Percentiles rank a stretch among this genome's conserved stretches.
phyloP scores from a whole-genome alignment of 2,888 invertebrate genomes.

The Brachylomia viminalis region DNA sequence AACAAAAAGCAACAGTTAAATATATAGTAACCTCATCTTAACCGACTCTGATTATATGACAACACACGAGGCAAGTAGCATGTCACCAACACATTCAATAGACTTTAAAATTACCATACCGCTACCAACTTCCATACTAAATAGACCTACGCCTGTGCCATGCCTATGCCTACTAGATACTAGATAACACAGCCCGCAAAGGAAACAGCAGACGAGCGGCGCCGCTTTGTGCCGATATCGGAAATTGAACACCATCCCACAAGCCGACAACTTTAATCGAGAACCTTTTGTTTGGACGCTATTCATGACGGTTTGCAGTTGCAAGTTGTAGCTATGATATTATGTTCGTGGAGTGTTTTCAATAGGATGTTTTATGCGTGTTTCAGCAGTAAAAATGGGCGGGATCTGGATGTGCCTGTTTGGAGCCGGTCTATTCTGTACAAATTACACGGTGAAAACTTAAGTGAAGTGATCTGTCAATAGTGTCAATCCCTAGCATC shows the following conservation, averaged over 20 bases:
- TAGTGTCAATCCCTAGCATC: neutral
- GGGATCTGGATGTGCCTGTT: neutral
- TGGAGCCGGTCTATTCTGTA: neutral
- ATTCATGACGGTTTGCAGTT: conserved; percentile 30
- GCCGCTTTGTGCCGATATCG: conserved; percentile 80
- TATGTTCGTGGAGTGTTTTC: conserved; percentile 2
- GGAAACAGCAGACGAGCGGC: conserved; percentile 76
- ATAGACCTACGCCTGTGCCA: conserved; percentile 31
- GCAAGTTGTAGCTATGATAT: conserved; percentile 20
- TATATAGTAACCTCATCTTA: neutral
- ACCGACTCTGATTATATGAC: neutral
- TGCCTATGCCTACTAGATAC: conserved; percentile 57
- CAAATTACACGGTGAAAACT: neutral
- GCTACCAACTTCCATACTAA: conserved; percentile 25
- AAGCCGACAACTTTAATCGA: conserved; percentile 65
- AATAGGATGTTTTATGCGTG: neutral
- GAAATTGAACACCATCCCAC: conserved; percentile 79
- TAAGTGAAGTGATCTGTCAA: neutral
- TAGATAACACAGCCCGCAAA: conserved; percentile 60
- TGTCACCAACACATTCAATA: conserved; percentile 16
- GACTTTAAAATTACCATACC: conserved; percentile 43
- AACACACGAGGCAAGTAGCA: neutral
- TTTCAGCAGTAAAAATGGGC: neutral
- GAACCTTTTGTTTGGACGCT: conserved; percentile 66
- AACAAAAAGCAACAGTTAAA: neutral